A percentile compares a stretch with the other conserved stretches of the same genome.
phyloP scores from a whole-genome alignment of 1,140 invertebrate species.

The Stegodyphus dumicola region DNA sequence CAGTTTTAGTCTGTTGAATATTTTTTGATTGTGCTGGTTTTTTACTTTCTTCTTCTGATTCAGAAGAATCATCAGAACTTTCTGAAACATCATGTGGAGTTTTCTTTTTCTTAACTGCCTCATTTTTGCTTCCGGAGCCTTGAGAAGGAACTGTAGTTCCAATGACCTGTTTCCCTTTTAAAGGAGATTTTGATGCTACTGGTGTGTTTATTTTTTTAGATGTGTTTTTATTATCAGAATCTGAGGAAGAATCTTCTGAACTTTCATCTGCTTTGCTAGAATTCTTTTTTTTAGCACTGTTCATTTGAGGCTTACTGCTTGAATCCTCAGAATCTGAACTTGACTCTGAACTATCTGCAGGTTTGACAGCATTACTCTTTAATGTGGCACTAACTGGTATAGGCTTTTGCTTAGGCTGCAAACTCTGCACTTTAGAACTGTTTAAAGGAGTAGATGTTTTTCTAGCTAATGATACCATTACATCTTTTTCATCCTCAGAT shows the following conservation, averaged over 20 bases:
- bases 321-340: too few relatives aligned
- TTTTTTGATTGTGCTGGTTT: too few relatives aligned
- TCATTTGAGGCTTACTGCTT: too few relatives aligned
- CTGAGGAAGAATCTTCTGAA: conserved; percentile 26
- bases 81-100: not conserved
- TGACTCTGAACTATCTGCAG: not conserved
- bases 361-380: not conserved
- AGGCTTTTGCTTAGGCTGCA: not conserved
- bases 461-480: conserved; percentile 31
- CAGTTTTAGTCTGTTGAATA: too few relatives aligned
- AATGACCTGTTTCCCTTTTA: not conserved
- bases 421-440: not conserved
- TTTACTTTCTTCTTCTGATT: not conserved
- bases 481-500: conserved; percentile 8
- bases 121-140: not conserved
- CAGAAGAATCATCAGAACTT: not conserved
- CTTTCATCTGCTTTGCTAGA: not conserved
- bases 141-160: not conserved
- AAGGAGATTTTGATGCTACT: too few relatives aligned
- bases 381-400: not conserved
- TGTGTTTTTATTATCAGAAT: not conserved
- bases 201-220: too few relatives aligned
- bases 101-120: not conserved
- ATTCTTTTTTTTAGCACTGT: not conserved
- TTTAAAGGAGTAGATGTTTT: conserved; percentile 7